Evolutionary conservation across 2,797 vertebrate species (phyloP), one percentile per base, ranked within the genome.

Genomic region (Anas flavirostris): DNA sequence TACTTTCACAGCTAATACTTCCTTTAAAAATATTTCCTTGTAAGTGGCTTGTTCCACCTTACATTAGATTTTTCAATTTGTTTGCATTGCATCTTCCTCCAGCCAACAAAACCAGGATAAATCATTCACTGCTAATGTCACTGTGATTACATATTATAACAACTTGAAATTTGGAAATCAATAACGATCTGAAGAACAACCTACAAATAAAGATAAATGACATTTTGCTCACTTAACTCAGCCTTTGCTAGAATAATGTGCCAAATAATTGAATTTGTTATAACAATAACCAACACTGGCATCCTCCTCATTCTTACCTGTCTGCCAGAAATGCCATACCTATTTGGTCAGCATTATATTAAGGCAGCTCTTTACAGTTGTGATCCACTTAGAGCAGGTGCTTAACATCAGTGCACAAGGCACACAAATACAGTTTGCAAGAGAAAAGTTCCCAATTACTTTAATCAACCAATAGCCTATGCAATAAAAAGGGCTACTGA

Each of bases 161-260:
- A 72, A 87, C 41, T 33, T 82, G 41, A 92, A 90, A 93, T 94
- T 62, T 91, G 29, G 53, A 84, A 91, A 96, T 90, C 74, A 82
- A 44, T 91, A 91, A 62, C 33, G 16, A 90, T 22, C 33, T 0
- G 0, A 83, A 86, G 67, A 90, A 82, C 60, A 82, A 62, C 9
- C 26, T 50, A 60, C 21, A 80, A 72, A 93, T 58, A 84, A 88
- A 88, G 83, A 92, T 28, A 90, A 91, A 84, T 62, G n/a, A 3
- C 64, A 80, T 80, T 92, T 26, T 66, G n/a, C 75, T 93, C 59
- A 48, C 28, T 75, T 80, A 91, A 75, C 28, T 72, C 53, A 67
- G n/a, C 69, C 82, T 68, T 70, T 62, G 44, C 78, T 80, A 82
- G 44, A 82, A 84, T 60, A 39, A 95, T 37, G 33, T 77, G 21